phyloP scores from a whole-genome alignment of 2,113 vertebrate genomes.

The Prolemur simus region DNA sequence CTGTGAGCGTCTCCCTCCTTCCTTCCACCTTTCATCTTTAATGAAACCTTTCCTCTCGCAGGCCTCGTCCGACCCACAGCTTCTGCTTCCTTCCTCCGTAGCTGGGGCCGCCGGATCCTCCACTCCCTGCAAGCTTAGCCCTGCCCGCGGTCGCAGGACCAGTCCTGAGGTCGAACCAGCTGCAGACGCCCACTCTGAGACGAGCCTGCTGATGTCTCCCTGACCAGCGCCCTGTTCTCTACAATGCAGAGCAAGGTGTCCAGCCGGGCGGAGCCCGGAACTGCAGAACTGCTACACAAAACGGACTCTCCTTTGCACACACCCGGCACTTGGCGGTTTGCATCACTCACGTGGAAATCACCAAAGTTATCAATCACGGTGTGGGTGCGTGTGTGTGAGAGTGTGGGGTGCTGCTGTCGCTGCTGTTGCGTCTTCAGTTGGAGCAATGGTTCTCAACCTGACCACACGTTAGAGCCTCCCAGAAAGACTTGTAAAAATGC shows the following conservation, averaged over 20 bases:
- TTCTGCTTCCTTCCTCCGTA: not conserved
- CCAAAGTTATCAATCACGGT: not conserved
- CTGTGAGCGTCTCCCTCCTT: accelerated
- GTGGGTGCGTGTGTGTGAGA: accelerated
- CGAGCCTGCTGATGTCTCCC: too few species aligned
- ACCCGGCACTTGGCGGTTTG: not conserved
- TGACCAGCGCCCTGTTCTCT: not conserved
- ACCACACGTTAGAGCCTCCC: not conserved
- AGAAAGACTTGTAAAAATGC: not conserved
- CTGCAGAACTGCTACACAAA: not conserved
- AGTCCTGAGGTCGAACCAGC: not conserved
- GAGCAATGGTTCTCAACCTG: not conserved
- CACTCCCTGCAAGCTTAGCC: not conserved
- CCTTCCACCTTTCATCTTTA: not conserved
- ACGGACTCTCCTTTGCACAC: not conserved
- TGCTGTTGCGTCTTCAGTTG: not conserved
- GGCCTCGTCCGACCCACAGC: not conserved
- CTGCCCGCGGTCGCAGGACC: not conserved
- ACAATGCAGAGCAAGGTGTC: not conserved
- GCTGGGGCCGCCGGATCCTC: not conserved
- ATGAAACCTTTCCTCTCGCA: not conserved
- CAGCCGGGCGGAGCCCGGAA: not conserved
- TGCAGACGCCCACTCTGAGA: not conserved
- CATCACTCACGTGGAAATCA: not conserved
- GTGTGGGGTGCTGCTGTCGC: not conserved